These are phyloP conservation scores for Cremastobaeus sp. DNA, from an alignment of 2,888 invertebrate species.

Conservation along the genomic window DNA sequence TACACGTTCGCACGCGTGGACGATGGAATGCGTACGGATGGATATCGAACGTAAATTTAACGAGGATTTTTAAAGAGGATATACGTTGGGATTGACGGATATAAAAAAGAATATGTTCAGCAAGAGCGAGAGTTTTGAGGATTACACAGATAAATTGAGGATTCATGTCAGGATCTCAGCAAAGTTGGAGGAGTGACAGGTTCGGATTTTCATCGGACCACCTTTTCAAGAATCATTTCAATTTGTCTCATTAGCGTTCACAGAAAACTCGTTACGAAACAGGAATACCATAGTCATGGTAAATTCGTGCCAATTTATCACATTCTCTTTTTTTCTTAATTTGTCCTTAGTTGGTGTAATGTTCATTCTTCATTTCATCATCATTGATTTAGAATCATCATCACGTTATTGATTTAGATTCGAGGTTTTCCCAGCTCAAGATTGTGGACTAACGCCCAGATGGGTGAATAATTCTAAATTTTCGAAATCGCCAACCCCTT, in stretches of 20 bases:
- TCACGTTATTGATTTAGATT: too few species aligned
- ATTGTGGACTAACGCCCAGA: too few species aligned
- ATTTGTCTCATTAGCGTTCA: slow-evolving; percentile 63
- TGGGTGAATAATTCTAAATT: too few species aligned
- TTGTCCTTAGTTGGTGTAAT: too few species aligned
- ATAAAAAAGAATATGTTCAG: slow-evolving; percentile 64
- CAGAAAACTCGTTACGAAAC: slow-evolving; percentile 18
- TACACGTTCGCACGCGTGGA: slow-evolving; percentile 74
- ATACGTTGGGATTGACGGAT: slow-evolving; percentile 64
- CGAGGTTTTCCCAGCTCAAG: too few species aligned
- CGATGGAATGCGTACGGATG: slow-evolving; percentile 71
- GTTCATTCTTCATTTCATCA: too few species aligned
- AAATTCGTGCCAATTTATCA: slow-evolving; percentile 26
- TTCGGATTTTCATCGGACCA: slow-evolving; percentile 69
- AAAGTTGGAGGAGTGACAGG: slow-evolving; percentile 59
- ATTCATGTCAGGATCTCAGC: slow-evolving; percentile 40
- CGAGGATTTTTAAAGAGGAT: slow-evolving; percentile 68
- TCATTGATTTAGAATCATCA: too few species aligned
- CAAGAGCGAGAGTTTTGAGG: slow-evolving; percentile 65
- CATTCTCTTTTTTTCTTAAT: slow-evolving; percentile 12
- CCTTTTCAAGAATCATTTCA: slow-evolving; percentile 67
- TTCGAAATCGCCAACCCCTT: too few species aligned
- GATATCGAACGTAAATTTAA: slow-evolving; percentile 70
- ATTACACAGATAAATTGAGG: slow-evolving; percentile 58
- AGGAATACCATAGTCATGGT: slow-evolving; percentile 25